Evolutionary conservation across 2,888 invertebrate genomes (phyloP).

Genomic region (Agonum fuliginosum): DNA sequence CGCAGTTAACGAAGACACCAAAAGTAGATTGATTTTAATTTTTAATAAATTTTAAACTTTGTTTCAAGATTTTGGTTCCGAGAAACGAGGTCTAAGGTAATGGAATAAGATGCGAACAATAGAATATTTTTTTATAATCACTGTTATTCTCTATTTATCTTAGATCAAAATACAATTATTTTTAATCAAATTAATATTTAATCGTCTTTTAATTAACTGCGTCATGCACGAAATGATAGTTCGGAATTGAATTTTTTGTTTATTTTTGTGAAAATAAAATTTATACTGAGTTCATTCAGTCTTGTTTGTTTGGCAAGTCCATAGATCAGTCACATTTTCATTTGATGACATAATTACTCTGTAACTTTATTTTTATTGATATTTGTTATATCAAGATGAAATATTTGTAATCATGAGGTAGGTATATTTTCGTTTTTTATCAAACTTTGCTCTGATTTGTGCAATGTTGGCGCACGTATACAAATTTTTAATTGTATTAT

Average conservation of each 20-base stretch:
- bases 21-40: constrained; percentile 7
- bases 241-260: neutral
- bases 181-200: neutral
- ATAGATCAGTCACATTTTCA: neutral
- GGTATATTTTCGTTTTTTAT: neutral
- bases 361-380: constrained; percentile 6
- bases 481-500: neutral
- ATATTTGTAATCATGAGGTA: neutral
- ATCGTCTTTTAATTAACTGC: neutral
- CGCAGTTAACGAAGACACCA: neutral
- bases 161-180: constrained; percentile 1
- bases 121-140: constrained; percentile 1
- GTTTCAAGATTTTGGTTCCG: neutral
- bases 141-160: constrained; percentile 1
- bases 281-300: too few species aligned
- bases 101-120: neutral
- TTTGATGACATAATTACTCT: neutral
- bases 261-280: neutral
- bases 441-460: constrained; percentile 9
- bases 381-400: neutral
- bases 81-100: neutral
- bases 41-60: too few species aligned
- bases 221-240: neutral
- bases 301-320: neutral
- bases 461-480: neutral